Evolutionary conservation across 2,888 invertebrate species (phyloP).

Genomic region (Brachycybe producta): DNA sequence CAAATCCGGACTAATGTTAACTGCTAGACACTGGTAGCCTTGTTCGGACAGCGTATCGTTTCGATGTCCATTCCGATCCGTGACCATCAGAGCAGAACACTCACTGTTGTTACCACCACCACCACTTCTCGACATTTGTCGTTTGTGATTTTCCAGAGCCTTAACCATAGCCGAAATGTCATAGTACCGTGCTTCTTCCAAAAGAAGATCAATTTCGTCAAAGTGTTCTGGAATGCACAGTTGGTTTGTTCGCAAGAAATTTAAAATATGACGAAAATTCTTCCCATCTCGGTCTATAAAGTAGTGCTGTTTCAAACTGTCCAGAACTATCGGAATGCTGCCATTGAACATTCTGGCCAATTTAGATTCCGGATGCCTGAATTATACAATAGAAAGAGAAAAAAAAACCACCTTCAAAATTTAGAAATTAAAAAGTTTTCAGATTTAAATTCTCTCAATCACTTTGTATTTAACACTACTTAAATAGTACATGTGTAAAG

Average conservation of each 20-base stretch:
- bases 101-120: neutral
- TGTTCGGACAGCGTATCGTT: constrained; percentile 6
- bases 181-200: constrained; percentile 83
- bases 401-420: no score
- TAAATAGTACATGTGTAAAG: no score
- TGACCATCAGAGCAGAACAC: constrained; percentile 10
- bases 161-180: constrained; percentile 50
- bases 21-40: constrained; percentile 60
- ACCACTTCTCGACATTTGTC: constrained; percentile 20
- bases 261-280: constrained; percentile 93
- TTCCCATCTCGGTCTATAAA: constrained; percentile 97
- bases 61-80: constrained; percentile 11
- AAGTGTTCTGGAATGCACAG: constrained; percentile 78
- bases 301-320: constrained; percentile 93
- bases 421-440: no score
- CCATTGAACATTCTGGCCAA: constrained; percentile 90
- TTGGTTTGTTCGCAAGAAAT: constrained; percentile 84
- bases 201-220: constrained; percentile 66
- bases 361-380: constrained; percentile 84
- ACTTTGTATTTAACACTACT: no score
- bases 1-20: constrained; percentile 66
- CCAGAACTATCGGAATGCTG: constrained; percentile 85
- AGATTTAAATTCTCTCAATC: no score
- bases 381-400: constrained; percentile 26
- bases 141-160: constrained; percentile 25